A percentile compares a stretch with the other conserved stretches of the same genome.
Conservation (phyloP, 1,140 invertebrate species). For the Augochlora pura region DNA sequence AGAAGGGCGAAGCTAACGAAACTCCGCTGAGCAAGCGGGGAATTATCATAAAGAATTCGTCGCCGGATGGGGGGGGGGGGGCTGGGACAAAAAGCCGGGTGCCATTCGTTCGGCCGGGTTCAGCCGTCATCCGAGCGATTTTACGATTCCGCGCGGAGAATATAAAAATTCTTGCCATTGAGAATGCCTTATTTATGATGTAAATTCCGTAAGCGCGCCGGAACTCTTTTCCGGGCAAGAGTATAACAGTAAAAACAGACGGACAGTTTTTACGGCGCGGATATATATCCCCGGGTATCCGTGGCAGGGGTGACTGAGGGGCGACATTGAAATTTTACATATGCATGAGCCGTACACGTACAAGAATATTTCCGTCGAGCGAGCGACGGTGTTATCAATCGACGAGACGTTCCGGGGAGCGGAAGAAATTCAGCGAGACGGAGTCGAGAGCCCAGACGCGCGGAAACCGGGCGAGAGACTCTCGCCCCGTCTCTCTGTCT, state of each 20-base stretch:
- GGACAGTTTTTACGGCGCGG: constrained; percentile 17
- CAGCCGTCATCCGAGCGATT: constrained; percentile 10
- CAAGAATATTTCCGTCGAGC: constrained; percentile 28
- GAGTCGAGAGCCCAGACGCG: constrained; percentile 17
- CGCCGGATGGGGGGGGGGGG: no score
- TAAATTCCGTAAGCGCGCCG: constrained; percentile 11
- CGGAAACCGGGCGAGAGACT: constrained; percentile 12
- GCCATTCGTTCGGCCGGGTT: not conserved
- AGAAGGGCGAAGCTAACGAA: not conserved
- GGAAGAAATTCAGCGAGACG: constrained; percentile 47
- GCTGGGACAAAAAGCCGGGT: not conserved
- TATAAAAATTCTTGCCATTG: constrained; percentile 29
- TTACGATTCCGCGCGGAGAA: constrained; percentile 9
- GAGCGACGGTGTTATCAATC: constrained; percentile 52
- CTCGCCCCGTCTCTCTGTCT: not conserved
- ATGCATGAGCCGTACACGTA: constrained; percentile 48
- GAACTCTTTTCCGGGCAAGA: not conserved
- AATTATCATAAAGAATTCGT: constrained; percentile 18
- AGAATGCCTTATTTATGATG: constrained; percentile 33
- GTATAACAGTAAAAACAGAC: constrained; percentile 27
- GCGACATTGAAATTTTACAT: constrained; percentile 45
- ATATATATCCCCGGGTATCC: constrained; percentile 1
- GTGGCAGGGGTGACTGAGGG: no score
- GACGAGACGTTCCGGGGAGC: constrained; percentile 28
- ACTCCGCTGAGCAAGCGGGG: not conserved